Evolutionary conservation across 2,113 vertebrate genomes (phyloP).

Genomic region (Tetrao urogallus): DNA sequence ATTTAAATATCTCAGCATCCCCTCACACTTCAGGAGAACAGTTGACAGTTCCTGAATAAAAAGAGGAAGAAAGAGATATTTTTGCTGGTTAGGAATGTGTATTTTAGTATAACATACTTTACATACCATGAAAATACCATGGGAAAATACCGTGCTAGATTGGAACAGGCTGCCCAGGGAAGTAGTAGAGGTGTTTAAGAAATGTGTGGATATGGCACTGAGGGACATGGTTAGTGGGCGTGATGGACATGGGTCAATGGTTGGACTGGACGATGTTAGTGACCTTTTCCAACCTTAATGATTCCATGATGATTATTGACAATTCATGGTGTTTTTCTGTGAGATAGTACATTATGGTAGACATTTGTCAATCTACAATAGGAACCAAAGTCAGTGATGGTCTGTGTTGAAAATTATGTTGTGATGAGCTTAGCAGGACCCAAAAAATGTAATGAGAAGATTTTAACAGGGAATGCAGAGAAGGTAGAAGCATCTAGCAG

Average conservation of each 20-base stretch:
- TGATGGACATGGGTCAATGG: no score
- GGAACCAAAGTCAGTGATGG: not conserved
- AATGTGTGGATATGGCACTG: no score
- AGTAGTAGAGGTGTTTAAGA: no score
- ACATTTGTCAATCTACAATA: not conserved
- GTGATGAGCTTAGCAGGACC: constrained; percentile 20
- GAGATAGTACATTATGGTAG: not conserved
- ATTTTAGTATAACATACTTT: not conserved
- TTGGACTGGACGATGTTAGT: no score
- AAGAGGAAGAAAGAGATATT: not conserved
- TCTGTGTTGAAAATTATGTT: not conserved
- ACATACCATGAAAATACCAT: not conserved
- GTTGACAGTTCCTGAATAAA: not conserved
- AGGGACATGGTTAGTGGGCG: no score
- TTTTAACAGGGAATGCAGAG: constrained; percentile 47
- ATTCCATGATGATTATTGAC: not conserved
- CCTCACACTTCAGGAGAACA: not conserved
- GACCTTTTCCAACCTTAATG: no score
- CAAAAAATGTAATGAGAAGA: not conserved
- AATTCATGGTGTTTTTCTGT: not conserved
- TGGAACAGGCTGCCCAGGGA: no score
- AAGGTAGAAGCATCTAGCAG: constrained; percentile 25
- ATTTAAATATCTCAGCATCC: not conserved
- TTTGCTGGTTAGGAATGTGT: not conserved
- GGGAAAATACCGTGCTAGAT: not conserved